Conservation (phyloP, 2,797 vertebrate species). For the Sebastiscus albofasciatus region DNA sequence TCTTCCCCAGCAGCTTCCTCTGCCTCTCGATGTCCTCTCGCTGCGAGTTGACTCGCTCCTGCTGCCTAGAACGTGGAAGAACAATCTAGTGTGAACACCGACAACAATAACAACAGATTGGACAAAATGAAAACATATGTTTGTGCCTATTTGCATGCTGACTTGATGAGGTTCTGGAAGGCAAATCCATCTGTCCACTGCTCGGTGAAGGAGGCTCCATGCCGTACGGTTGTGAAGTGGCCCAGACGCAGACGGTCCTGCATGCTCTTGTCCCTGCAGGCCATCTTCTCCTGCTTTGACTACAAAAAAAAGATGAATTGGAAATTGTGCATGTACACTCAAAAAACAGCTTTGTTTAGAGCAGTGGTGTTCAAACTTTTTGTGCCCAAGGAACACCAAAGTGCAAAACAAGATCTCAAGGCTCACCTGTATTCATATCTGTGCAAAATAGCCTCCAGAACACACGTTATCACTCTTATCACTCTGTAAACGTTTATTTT, state of each 20-base stretch:
- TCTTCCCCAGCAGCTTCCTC: slow-evolving; percentile 94
- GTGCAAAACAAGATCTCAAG: neutral
- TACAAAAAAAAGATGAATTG: slow-evolving; percentile 54
- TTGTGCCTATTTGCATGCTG: slow-evolving; percentile 61
- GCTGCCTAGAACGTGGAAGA: slow-evolving; percentile 84
- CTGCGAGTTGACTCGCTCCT: slow-evolving; percentile 96
- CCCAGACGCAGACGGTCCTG: slow-evolving; percentile 95
- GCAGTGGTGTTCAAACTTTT: neutral
- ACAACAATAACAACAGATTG: neutral
- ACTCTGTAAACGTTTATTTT: neutral
- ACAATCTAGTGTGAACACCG: neutral
- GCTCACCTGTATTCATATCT: neutral
- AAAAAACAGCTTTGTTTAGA: neutral
- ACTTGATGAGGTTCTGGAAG: slow-evolving; percentile 99
- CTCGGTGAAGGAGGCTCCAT: slow-evolving; percentile 96
- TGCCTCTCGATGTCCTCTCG: slow-evolving; percentile 98
- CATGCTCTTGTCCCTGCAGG: slow-evolving; percentile 98
- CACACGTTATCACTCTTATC: neutral
- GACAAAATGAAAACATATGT: neutral
- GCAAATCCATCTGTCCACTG: slow-evolving; percentile 98
- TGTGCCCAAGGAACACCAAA: neutral
- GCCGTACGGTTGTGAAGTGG: slow-evolving; percentile 96
- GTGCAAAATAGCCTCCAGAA: neutral
- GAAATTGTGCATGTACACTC: neutral
- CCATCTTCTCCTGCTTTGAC: slow-evolving; percentile 99